Percentiles rank a stretch among this genome's conserved stretches.
These are phyloP conservation scores for Myopa tessellatipennis DNA, from an alignment of 2,888 invertebrate genomes.

Conservation along the genomic window DNA sequence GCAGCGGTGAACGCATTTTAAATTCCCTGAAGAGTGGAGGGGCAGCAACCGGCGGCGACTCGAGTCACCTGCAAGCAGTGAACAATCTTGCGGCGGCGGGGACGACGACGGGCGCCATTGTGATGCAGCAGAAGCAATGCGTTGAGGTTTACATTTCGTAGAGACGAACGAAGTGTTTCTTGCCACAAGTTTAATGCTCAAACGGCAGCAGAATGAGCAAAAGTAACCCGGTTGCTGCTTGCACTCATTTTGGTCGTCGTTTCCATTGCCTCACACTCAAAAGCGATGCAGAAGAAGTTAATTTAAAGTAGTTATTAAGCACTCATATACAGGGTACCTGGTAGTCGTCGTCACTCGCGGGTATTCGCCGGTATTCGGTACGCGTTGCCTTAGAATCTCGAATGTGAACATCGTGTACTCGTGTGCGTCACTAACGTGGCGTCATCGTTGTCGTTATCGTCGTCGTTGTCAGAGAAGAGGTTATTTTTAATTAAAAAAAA, in stretches of 20 bases:
- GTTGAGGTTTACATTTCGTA: slow-evolving; percentile 61
- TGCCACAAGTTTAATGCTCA: slow-evolving; percentile 25
- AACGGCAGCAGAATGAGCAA: background rate
- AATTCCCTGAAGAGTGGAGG: slow-evolving; percentile 8
- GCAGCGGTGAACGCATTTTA: slow-evolving; percentile 11
- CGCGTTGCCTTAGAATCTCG: slow-evolving; percentile 16
- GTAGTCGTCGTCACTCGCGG: background rate
- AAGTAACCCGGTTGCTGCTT: slow-evolving; percentile 5
- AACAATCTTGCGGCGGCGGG: background rate
- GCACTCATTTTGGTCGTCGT: background rate
- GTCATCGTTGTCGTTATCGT: background rate
- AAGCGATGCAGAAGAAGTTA: background rate
- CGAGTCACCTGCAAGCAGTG: slow-evolving; percentile 23
- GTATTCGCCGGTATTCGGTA: background rate
- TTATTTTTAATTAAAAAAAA: background rate
- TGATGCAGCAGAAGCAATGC: slow-evolving; percentile 55
- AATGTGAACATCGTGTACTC: slow-evolving; percentile 12
- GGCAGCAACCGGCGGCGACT: slow-evolving; percentile 24
- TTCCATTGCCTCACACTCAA: background rate
- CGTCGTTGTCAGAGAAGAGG: background rate
- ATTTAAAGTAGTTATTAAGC: slow-evolving; percentile 1
- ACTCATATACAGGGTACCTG: background rate
- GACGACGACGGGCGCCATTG: slow-evolving; percentile 1
- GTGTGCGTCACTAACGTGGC: background rate
- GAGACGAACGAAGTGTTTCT: background rate